These are phyloP conservation scores for Sturnira hondurensis DNA, from an alignment of 2,113 vertebrate species.

Conservation along the genomic window DNA sequence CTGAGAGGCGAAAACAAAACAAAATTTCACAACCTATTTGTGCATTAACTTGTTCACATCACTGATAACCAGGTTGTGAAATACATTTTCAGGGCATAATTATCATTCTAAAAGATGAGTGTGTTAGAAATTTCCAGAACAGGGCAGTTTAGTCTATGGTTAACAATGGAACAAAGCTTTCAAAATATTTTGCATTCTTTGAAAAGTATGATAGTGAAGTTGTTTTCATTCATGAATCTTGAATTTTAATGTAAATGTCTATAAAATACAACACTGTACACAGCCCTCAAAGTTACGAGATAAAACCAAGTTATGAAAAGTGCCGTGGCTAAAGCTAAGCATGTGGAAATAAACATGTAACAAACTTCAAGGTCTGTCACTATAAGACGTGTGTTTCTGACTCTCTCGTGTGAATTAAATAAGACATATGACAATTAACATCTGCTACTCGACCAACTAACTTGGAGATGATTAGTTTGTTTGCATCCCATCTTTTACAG, in stretches of 20 bases:
- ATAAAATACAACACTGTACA: background rate
- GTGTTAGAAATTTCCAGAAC: background rate
- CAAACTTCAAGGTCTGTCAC: background rate
- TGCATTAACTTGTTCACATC: conserved; percentile 39
- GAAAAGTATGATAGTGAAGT: background rate
- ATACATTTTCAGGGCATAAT: background rate
- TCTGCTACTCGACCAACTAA: conserved; percentile 26
- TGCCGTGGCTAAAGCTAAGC: background rate
- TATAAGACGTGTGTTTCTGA: background rate
- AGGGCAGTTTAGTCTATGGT: background rate
- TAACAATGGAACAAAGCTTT: background rate
- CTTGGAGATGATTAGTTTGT: conserved; percentile 16
- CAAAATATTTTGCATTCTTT: background rate
- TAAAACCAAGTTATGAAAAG: background rate
- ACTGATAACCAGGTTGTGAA: background rate
- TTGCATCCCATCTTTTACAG: background rate
- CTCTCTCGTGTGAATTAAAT: background rate
- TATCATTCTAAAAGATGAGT: background rate
- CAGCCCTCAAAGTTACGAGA: background rate
- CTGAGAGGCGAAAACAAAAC: conserved; percentile 39
- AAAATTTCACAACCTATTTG: conserved; percentile 13
- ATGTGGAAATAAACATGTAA: background rate
- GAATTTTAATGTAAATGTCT: background rate
- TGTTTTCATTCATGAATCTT: background rate
- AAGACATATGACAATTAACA: conserved; percentile 12